Evolutionary conservation across 2,797 vertebrate species (phyloP), one percentile per base, ranked within the genome.

Genomic region (Bryconaethiops microstoma): DNA sequence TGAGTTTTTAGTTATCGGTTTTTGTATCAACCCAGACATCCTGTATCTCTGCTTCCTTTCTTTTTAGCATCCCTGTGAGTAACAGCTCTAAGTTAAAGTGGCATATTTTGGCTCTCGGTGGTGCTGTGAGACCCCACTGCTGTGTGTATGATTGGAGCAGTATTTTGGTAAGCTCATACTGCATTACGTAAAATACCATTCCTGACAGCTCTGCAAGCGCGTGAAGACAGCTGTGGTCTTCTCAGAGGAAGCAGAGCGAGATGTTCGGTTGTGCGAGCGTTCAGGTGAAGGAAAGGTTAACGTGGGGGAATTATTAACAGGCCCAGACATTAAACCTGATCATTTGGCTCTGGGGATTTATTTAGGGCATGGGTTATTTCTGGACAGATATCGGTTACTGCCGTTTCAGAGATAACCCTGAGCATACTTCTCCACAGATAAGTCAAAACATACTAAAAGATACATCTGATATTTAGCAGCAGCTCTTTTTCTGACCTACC

Each of bases 171-270:
- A 48, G 70, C 14, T 78, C 25, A 60, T 39, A 73, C 8, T 50
- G 60, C 35, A 55, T 82, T 80, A 16, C 50, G 7, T 50, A 60
- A 69, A 16, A 78, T 35, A 12, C 23, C 23, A 4, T 63, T 77
- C 45, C 50, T 79, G 19, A 39, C 52, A 68, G 23, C 52, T 48
- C 8, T 19, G 9, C 14, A 17, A 63, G 17, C 5, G 1, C 0
- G 0, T 17, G 23, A 7, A 25, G 10, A 16, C 48, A 54, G 21
- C 69, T 71, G 12, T 54, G 23, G 14, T 21, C 2, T 19, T 54
- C 45, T 29, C 48, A 35, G 16, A 52, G 23, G 21, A 54, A 71
- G 48, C 21, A 17, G 23, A 35, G 12, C 23, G 17, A 71, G 21
- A 16, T 29, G 10, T 14, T 21, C 21, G 67, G 9, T 19, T 21